Evolutionary conservation across 2,888 invertebrate genomes (phyloP).

Genomic region (Drosophila antonietae): DNA sequence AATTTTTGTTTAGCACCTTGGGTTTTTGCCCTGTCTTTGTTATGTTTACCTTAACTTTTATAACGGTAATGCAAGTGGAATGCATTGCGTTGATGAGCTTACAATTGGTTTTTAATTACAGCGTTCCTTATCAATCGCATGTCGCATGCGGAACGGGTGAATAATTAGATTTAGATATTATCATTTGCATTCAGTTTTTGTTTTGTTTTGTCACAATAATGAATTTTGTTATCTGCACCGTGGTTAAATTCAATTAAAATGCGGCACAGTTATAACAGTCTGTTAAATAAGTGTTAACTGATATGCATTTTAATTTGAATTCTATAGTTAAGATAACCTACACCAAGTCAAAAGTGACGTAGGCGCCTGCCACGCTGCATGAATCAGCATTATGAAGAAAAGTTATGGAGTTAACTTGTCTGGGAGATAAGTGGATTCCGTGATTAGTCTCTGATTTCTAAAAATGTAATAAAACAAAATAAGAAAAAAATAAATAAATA

Average conservation of each 20-base stretch:
- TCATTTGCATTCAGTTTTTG: not conserved
- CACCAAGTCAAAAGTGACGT: not conserved
- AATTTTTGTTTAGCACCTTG: not conserved
- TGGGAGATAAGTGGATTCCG: not conserved
- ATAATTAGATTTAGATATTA: not conserved
- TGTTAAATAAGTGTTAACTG: constrained; percentile 5
- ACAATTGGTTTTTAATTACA: constrained; percentile 69
- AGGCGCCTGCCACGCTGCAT: not conserved
- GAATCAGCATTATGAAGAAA: constrained; percentile 3
- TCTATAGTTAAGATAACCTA: not conserved
- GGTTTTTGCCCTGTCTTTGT: not conserved
- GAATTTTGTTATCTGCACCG: constrained; percentile 13
- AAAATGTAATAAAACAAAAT: not conserved
- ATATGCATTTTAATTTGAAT: not conserved
- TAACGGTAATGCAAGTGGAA: not conserved
- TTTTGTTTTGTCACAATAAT: not conserved
- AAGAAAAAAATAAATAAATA: not conserved
- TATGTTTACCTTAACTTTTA: not conserved
- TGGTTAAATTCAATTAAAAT: not conserved
- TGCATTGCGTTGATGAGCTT: constrained; percentile 27
- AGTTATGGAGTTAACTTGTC: not conserved
- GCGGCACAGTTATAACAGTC: not conserved
- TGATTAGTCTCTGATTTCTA: constrained; percentile 6
- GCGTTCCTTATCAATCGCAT: constrained; percentile 30
- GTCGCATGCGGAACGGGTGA: too few species aligned